Evolutionary conservation across 2,888 invertebrate genomes (phyloP).

Genomic region (Drosophila setosimentum): DNA sequence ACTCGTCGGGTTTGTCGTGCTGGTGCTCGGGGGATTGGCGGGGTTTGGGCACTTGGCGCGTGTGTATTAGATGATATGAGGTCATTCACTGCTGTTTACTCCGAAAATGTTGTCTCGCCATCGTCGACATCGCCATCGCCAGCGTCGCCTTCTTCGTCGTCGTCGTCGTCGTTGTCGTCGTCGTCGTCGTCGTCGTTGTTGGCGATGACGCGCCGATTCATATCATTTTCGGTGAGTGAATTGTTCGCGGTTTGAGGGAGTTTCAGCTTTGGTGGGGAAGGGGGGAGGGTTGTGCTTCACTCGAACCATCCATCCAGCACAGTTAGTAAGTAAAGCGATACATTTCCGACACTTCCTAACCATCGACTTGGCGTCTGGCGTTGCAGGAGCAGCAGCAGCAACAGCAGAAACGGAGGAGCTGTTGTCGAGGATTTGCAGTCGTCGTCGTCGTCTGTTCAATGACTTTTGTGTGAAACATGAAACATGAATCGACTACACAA

Average conservation of each 20-base stretch:
- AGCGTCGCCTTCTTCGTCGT: constrained; percentile 16
- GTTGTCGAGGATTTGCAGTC: constrained; percentile 27
- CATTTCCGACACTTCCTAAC: constrained; percentile 76
- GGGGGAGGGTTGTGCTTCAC: not conserved
- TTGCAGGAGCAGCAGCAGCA: constrained; percentile 7
- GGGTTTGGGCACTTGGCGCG: constrained; percentile 79
- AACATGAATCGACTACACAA: constrained; percentile 80
- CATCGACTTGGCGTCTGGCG: constrained; percentile 64
- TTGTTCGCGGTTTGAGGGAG: not conserved
- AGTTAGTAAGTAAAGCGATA: constrained; percentile 59
- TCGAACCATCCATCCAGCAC: constrained; percentile 4
- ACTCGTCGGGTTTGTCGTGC: not conserved
- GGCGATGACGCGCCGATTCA: constrained; percentile 67
- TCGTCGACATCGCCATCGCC: constrained; percentile 26
- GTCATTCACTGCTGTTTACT: constrained; percentile 84
- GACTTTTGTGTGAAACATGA: constrained; percentile 73
- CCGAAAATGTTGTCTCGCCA: constrained; percentile 81
- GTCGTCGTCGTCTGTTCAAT: constrained; percentile 76
- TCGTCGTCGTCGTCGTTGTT: constrained; percentile 25
- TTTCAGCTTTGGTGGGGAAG: not conserved
- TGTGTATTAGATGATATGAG: constrained; percentile 84
- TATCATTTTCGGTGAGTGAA: constrained; percentile 38
- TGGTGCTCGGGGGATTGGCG: not conserved
- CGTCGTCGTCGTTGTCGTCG: constrained; percentile 23
- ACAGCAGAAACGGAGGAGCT: not conserved